Conservation (phyloP, 2,888 invertebrate species). For the Agrochola lota region DNA sequence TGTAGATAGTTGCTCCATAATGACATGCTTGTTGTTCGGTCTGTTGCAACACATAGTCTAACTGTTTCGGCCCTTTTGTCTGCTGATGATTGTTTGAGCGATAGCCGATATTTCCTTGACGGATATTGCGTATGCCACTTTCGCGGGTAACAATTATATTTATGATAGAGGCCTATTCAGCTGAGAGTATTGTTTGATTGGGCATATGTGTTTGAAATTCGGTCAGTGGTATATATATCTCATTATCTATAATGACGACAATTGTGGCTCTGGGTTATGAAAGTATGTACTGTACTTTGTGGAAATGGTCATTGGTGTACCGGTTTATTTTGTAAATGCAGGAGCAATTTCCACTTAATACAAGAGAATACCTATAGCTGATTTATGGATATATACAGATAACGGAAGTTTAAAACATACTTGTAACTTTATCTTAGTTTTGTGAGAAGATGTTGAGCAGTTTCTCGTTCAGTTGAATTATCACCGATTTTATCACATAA, state of each 20-base stretch:
- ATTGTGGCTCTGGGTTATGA: conserved; percentile 53
- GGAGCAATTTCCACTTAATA: conserved; percentile 29
- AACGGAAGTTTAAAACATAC: background rate
- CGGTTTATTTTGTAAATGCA: conserved; percentile 37
- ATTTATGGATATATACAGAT: background rate
- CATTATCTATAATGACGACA: conserved; percentile 63
- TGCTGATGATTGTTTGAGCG: conserved; percentile 81
- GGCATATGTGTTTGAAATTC: conserved; percentile 60
- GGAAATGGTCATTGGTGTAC: conserved; percentile 26
- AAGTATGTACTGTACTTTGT: conserved; percentile 45
- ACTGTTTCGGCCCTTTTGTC: conserved; percentile 88
- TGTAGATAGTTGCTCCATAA: conserved; percentile 79
- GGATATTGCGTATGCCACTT: conserved; percentile 75
- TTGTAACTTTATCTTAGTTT: conserved; percentile 26
- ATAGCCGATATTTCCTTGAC: conserved; percentile 79
- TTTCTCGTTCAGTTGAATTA: conserved; percentile 45
- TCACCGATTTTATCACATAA: conserved; percentile 55
- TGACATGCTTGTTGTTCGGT: conserved; percentile 81
- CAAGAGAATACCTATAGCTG: background rate
- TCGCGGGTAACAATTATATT: conserved; percentile 77
- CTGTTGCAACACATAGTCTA: conserved; percentile 80
- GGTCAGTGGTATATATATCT: conserved; percentile 58
- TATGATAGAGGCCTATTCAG: conserved; percentile 64
- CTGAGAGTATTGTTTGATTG: conserved; percentile 57
- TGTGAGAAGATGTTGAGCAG: conserved; percentile 24